Conservation (phyloP, 1,140 invertebrate genomes). For the Zaprionus tsacasi region DNA sequence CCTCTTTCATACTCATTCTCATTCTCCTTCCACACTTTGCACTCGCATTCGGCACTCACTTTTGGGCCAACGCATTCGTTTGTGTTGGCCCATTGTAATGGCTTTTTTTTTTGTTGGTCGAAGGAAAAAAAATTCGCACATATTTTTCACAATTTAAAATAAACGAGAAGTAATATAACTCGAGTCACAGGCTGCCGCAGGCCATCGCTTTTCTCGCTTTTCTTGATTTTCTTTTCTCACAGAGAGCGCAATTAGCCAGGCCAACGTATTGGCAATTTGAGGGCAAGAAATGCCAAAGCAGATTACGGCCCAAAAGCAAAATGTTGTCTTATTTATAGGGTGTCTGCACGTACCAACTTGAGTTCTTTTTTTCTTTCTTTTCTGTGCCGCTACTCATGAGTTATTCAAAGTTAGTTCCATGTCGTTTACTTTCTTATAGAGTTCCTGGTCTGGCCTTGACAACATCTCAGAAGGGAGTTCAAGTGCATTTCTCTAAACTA, state of each 20-base stretch:
- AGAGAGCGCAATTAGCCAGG: conserved; percentile 3
- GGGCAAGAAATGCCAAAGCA: conserved; percentile 4
- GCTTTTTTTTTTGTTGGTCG: conserved; percentile 30
- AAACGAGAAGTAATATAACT: conserved; percentile 81
- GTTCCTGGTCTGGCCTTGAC: neutral
- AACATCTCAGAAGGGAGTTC: neutral
- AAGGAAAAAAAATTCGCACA: conserved; percentile 63
- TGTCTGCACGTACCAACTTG: neutral
- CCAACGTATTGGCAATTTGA: neutral
- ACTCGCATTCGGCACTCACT: conserved; percentile 1
- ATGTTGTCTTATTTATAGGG: conserved; percentile 18
- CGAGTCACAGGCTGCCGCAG: conserved; percentile 27
- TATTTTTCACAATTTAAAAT: conserved; percentile 81
- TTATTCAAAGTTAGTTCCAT: conserved; percentile 7
- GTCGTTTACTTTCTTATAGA: neutral
- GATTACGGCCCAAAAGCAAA: conserved; percentile 26
- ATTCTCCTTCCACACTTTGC: conserved; percentile 8
- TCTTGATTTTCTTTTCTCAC: conserved; percentile 13
- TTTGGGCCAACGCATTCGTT: conserved; percentile 29
- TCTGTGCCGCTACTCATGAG: neutral
- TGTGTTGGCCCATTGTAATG: conserved; percentile 58
- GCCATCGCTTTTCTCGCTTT: conserved; percentile 26
- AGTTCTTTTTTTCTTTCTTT: neutral
- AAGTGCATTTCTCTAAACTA: neutral
- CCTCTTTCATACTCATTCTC: neutral